Evolutionary conservation across 2,888 invertebrate genomes (phyloP), one percentile per base, ranked within the genome.

Genomic region (Cephus rjabovi): DNA sequence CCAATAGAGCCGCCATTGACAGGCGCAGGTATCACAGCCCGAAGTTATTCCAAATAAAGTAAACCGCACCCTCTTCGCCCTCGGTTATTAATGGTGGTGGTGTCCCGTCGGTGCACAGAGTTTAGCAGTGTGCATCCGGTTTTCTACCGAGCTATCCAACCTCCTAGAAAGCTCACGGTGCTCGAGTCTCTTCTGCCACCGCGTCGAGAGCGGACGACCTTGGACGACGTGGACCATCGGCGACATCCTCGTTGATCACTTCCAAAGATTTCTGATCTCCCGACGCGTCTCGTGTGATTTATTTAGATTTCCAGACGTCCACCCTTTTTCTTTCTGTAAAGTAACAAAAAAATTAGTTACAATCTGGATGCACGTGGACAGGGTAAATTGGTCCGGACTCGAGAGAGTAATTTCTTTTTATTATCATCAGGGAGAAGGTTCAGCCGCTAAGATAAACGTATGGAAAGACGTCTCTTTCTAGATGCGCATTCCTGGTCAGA

Each of bases 121-220:
- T 84, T 83, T 83, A 86, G 85, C 84, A 86, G 83, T 81, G 83
- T 83, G 82, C 86, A 86, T 87, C 86, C 88, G 85, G 87, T 88
- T 87, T 86, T 85, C 81, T 80, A 77, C 76, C 35, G 75, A 15
- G n/a, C 34, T 34, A 71, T 69, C 33, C 77, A 79, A 79, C 79
- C 86, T 84, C 83, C 84, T 85, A 83, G 85, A 86, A 85, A 84
- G 79, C 81, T 73, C 76, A 79, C 74, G 70, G 68, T 76, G 80
- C 77, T 80, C 80, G 79, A 80, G 77, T 1, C 23, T 56, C 56
- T 56, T 56, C 84, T 83, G 81, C 83, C 84, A 84, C 82, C 82
- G 82, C 81, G 79, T 56, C 9, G 78, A 80, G 81, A 85, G 82
- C 82, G 81, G 82, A 85, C 82, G 88, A 85, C 87, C 88, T 88